These are phyloP conservation scores for Napeogenes inachia DNA, from an alignment of 2,888 invertebrate species.

Conservation along the genomic window DNA sequence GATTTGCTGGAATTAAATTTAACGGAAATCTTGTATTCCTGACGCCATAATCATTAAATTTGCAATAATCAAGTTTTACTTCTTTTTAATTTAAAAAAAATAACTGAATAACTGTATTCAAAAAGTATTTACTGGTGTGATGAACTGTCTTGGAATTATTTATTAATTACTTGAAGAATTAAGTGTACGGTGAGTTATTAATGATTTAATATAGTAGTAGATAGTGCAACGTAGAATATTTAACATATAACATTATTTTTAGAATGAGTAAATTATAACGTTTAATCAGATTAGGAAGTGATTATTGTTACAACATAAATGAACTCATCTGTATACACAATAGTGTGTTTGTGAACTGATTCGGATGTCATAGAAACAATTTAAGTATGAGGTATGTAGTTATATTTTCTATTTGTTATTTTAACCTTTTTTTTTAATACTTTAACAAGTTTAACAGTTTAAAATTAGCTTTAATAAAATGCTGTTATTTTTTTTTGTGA, in stretches of 20 bases:
- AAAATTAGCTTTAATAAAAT: not conserved
- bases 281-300: conserved; percentile 67
- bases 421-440: no score
- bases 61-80: not conserved
- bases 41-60: not conserved
- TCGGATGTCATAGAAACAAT: conserved; percentile 20
- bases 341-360: conserved; percentile 28
- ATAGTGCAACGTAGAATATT: no score
- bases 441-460: no score
- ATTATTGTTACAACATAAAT: conserved; percentile 42
- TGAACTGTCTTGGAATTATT: no score
- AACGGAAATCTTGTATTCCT: not conserved
- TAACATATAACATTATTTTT: no score
- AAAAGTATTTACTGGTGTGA: no score
- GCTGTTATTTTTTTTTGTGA: not conserved
- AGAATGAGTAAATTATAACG: conserved; percentile 4
- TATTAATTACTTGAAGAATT: no score
- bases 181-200: no score
- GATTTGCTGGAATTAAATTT: not conserved
- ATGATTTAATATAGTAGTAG: no score
- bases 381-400: no score
- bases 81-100: not conserved
- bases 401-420: no score
- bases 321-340: conserved; percentile 27
- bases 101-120: no score